Evolutionary conservation across 2,797 vertebrate species (phyloP), one percentile per base, ranked within the genome.

Genomic region (Oreochromis mossambicus): DNA sequence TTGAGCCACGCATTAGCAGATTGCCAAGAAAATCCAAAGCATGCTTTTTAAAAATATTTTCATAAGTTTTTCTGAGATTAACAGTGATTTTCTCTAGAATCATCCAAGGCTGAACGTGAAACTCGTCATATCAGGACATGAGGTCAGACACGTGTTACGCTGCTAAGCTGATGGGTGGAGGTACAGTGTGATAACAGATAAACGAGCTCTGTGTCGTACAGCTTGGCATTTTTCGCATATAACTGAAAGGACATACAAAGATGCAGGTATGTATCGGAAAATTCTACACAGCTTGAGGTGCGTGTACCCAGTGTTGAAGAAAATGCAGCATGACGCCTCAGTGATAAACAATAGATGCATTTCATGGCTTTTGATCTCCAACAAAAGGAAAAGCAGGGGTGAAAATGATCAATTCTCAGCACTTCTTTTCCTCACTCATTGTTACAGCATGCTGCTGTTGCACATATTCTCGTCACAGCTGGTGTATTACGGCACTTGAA

Each of bases 121-220:
- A 86, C 21, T 48, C 32, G 4, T 77, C 24, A 13, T 77, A 56
- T 90, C 77, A 77, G 24, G 8, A 21, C 54, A 58, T 70, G 34
- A 77, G 77, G 84, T 58, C 41, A 78, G 50, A 38, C 15, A 66
- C 10, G 5, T 58, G 10, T 77, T 34, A 51, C 2, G 36, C 58
- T 86, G 80, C 90, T 88, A 63, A 55, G 81, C 76, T 79, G 73
- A 86, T 87, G 81, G 92, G 92, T 86, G 92, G 86, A 87, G 79
- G 76, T 51, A 14, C 61, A 24, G 19, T 36, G 80, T 85, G 88
- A 90, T 89, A 87, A 90, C 88, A 92, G 89, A 88, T 85, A 83
- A 77, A 90, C 73, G 3, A 68, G 77, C 52, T 61, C 8, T 50
- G 24, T 56, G 63, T 88, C 56, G 70, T 63, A 43, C 51, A 55